Percentiles rank a stretch among this genome's conserved stretches.
These are phyloP conservation scores for Alectura lathami DNA, from an alignment of 2,113 vertebrate genomes.

Conservation along the genomic window DNA sequence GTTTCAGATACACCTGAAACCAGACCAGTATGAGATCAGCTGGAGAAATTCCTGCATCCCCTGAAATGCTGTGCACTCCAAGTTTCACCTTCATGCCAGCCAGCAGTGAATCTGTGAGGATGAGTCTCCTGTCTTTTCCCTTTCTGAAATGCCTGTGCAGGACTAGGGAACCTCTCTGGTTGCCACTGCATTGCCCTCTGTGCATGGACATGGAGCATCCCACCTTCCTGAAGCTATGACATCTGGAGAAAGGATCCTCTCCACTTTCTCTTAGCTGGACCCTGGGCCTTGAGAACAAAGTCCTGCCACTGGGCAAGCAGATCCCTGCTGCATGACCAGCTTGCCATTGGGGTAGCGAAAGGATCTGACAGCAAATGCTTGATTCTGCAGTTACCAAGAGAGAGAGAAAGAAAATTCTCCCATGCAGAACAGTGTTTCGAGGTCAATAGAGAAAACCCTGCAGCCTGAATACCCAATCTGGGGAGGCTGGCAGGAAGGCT, in stretches of 20 bases:
- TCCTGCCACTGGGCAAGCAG: background rate
- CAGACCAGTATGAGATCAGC: background rate
- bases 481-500: conserved; percentile 29
- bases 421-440: conserved; percentile 7
- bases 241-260: background rate
- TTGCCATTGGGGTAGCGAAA: background rate
- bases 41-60: background rate
- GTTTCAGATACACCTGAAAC: background rate
- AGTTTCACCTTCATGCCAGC: background rate
- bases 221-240: background rate
- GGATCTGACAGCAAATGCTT: background rate
- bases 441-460: conserved; percentile 26
- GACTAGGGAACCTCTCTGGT: too few relatives aligned
- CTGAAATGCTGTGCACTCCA: rapidly evolving
- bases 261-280: background rate
- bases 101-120: background rate
- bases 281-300: background rate
- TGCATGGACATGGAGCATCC: background rate
- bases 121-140: background rate
- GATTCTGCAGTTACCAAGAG: background rate
- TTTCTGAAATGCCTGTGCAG: background rate
- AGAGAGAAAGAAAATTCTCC: conserved; percentile 22
- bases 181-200: too few relatives aligned
- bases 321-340: background rate
- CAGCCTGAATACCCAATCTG: conserved; percentile 53